phyloP scores from a whole-genome alignment of 1,140 invertebrate species.

The Zaprionus ghesquierei region DNA sequence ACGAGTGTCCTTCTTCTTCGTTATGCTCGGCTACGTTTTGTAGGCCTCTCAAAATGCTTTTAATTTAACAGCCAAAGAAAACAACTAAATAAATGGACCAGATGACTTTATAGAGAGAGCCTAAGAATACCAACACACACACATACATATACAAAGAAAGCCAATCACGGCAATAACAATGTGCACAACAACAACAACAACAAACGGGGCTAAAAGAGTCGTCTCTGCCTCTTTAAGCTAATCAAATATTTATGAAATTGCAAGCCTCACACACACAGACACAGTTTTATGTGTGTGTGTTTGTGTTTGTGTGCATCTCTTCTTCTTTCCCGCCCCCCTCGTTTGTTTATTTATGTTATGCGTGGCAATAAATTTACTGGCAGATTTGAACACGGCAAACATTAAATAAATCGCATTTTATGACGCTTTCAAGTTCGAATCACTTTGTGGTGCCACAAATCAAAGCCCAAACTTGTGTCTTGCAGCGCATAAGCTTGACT shows the following conservation, averaged over 20 bases:
- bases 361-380: conserved; percentile 50
- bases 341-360: conserved; percentile 52
- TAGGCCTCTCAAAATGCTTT: conserved; percentile 32
- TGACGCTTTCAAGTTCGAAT: conserved; percentile 36
- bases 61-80: conserved; percentile 18
- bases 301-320: background rate
- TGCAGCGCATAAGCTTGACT: background rate
- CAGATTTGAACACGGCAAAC: conserved; percentile 32
- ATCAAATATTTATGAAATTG: conserved; percentile 76
- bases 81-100: background rate
- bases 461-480: conserved; percentile 13
- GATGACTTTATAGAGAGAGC: conserved; percentile 14
- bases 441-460: conserved; percentile 25
- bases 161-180: conserved; percentile 7
- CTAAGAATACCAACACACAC: conserved; percentile 15
- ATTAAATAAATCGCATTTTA: conserved; percentile 46
- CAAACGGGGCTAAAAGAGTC: conserved; percentile 20
- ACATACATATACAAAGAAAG: too few relatives aligned
- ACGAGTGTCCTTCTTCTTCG: conserved; percentile 16
- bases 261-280: conserved; percentile 18
- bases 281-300: background rate
- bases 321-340: background rate
- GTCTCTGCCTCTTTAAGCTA: conserved; percentile 60
- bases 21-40: conserved; percentile 12
- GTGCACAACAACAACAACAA: conserved; percentile 4